Base-by-base conservation (phyloP, 92 coral and sea anemone species). In the Actinostola sp. region DNA sequence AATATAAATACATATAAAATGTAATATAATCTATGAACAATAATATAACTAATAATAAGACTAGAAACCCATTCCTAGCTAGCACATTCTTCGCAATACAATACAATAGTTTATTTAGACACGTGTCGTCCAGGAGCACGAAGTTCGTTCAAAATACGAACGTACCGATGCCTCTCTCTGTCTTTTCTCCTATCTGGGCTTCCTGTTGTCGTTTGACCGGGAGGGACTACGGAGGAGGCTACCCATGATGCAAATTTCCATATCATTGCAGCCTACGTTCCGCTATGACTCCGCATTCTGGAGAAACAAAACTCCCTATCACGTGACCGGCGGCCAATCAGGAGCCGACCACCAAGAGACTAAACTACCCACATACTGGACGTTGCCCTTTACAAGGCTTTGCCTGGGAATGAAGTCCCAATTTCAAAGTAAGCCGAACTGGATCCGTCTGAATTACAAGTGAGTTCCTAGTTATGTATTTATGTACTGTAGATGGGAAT, bases 301-400 rank as follows among this genome's bases (percentile, higher is more conserved):
- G 77, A 24, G 28, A 0, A 71, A 71, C 56, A 71, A 71, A 42
- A 43, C 0, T 7, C 28, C 77, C 14, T 71, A 56, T 46, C 43
- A 71, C 46, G 41, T 56, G 66, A 42, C 21, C 4, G 77, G 77
- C 5, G 77, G 77, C 44, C 67, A 56, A 34, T 56, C 77, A 44
- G 77, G 77, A 2, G 66, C 46, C 11, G 77, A 71, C 48, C 21
- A 71, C 24, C 57, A 57, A 56, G 77, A 58, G 31, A 71, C 77
- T 20, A 71, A 71, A 31, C 59, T 71, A 25, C 77, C 77, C n/a
- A 71, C 77, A 8, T 71, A 71, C 67, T 71, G 77, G 67, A 36
- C 57, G 1, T 33, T 46, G 58, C 67, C 77, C 34, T 71, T 71
- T 27, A 71, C 29, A 11, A 71, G 57, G 21, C 65, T 71, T 30